Percentiles rank a stretch among this genome's conserved stretches.
These are phyloP conservation scores for Cathartes aura DNA, from an alignment of 2,113 vertebrate species.

Conservation along the genomic window DNA sequence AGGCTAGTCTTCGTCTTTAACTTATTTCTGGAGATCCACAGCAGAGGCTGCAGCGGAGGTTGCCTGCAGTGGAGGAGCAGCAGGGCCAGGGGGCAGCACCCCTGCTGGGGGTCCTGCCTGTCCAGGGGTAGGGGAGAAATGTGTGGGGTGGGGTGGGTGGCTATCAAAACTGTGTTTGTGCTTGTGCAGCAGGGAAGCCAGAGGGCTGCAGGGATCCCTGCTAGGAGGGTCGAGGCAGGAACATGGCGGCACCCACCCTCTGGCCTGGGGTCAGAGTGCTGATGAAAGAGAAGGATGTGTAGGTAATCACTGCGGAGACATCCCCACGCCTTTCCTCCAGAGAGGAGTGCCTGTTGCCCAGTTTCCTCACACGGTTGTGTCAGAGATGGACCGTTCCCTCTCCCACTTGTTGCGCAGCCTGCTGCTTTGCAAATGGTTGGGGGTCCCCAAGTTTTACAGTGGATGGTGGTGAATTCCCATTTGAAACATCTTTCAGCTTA, in stretches of 20 bases:
- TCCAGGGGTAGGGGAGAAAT: background rate
- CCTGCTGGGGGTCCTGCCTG: background rate
- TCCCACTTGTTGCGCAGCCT: background rate
- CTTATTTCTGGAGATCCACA: background rate
- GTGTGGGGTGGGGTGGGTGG: fast-evolving
- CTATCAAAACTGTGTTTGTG: too few species aligned
- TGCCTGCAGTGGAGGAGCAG: background rate
- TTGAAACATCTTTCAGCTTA: background rate
- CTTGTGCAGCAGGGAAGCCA: background rate
- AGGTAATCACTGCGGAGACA: background rate
- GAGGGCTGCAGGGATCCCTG: background rate
- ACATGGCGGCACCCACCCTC: background rate
- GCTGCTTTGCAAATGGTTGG: background rate
- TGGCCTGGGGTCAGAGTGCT: background rate
- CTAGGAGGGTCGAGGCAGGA: background rate
- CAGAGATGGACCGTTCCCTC: background rate
- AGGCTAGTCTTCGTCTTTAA: background rate
- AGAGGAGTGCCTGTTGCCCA: background rate
- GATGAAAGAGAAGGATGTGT: background rate
- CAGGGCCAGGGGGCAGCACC: background rate
- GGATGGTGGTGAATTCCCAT: background rate
- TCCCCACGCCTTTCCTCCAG: background rate
- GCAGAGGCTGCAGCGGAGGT: background rate
- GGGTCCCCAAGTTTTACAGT: background rate
- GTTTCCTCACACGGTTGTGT: background rate